Conservation (phyloP, 2,888 invertebrate genomes). For the Cosmia pyralina region DNA sequence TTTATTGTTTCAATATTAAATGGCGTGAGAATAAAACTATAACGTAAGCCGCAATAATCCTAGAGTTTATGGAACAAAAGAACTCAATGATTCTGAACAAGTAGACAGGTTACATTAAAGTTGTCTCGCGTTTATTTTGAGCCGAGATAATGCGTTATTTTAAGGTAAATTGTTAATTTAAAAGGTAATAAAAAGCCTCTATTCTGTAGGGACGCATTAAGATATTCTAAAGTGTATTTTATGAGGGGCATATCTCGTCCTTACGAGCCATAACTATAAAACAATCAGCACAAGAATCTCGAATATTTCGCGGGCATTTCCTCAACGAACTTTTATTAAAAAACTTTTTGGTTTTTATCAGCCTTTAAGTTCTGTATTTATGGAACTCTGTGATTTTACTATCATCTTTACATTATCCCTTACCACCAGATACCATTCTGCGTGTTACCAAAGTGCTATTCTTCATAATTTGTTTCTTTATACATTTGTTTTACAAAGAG, state of each 20-base stretch:
- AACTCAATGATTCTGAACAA: constrained; percentile 42
- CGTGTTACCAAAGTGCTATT: background rate
- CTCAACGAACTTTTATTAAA: constrained; percentile 59
- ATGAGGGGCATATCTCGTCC: constrained; percentile 50
- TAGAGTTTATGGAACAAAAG: constrained; percentile 40
- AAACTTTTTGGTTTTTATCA: constrained; percentile 59
- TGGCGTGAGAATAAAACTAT: constrained; percentile 28
- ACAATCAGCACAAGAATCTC: constrained; percentile 58
- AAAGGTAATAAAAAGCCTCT: constrained; percentile 35
- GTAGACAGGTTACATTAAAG: constrained; percentile 29
- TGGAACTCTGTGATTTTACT: constrained; percentile 22
- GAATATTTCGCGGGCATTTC: constrained; percentile 51
- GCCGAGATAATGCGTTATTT: constrained; percentile 9
- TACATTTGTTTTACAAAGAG: background rate
- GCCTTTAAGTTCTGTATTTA: constrained; percentile 41
- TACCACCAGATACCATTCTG: background rate
- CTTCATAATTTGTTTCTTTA: background rate
- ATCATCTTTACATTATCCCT: constrained; percentile 12
- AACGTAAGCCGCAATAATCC: constrained; percentile 43
- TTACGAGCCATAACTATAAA: constrained; percentile 53
- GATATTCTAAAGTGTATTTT: constrained; percentile 54
- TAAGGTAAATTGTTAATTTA: constrained; percentile 25
- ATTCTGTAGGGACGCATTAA: constrained; percentile 25
- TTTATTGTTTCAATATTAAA: constrained; percentile 54
- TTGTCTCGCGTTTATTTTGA: constrained; percentile 19